phyloP scores from a whole-genome alignment of 2,113 vertebrate genomes.

The Crotalus horridus region DNA sequence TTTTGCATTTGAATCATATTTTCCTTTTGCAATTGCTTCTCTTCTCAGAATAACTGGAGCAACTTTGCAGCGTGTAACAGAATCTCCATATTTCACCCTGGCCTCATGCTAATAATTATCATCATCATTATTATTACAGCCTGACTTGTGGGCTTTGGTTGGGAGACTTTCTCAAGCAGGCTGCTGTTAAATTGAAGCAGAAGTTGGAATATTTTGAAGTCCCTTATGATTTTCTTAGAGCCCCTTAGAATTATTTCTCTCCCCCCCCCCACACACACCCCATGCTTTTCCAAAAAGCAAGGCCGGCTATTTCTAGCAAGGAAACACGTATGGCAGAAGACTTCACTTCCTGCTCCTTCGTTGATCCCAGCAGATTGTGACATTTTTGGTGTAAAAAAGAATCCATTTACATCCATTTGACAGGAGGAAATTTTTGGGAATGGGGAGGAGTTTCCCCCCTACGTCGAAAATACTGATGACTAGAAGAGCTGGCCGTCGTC shows the following conservation, averaged over 20 bases:
- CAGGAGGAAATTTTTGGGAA: too few relatives aligned
- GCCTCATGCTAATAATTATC: not conserved
- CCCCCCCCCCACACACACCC: too few relatives aligned
- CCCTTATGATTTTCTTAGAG: not conserved
- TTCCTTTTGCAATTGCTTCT: not conserved
- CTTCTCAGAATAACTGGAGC: not conserved
- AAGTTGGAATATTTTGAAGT: not conserved
- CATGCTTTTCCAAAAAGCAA: not conserved
- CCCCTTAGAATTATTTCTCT: not conserved
- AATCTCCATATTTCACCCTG: not conserved
- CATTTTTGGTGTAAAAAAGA: too few relatives aligned
- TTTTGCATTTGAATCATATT: not conserved
- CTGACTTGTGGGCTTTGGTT: not conserved
- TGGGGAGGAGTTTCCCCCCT: too few relatives aligned
- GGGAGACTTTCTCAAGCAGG: not conserved
- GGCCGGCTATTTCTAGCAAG: not conserved
- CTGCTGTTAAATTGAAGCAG: not conserved
- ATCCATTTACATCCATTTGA: too few relatives aligned
- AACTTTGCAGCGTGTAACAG: not conserved
- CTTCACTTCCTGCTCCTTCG: not conserved
- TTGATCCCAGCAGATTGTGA: too few relatives aligned
- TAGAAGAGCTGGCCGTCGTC: too few relatives aligned
- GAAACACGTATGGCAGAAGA: not conserved
- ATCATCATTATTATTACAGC: not conserved
- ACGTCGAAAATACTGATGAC: too few relatives aligned